Evolutionary conservation across 2,888 invertebrate genomes (phyloP).

Genomic region (Gastrophysa polygoni): DNA sequence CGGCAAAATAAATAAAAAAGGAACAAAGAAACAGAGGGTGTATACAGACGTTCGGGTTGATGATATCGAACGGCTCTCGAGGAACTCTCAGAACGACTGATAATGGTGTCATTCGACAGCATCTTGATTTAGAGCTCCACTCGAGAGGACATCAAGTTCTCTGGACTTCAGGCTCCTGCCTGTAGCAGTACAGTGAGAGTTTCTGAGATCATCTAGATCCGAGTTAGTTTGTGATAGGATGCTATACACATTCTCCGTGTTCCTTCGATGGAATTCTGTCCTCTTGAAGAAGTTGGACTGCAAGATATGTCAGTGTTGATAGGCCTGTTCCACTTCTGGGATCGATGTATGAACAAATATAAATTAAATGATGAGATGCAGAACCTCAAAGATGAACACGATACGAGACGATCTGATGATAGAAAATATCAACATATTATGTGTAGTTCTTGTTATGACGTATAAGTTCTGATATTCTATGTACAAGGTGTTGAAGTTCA

Average conservation of each 20-base stretch:
- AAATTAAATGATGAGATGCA: no score
- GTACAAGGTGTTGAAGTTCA: no score
- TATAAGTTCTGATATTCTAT: no score
- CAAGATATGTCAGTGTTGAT: no score
- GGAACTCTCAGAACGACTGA: constrained; percentile 46
- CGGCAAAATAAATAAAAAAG: constrained; percentile 44
- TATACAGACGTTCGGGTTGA: constrained; percentile 49
- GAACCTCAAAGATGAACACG: no score
- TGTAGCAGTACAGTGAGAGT: neutral
- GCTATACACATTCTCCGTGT: neutral
- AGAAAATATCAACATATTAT: no score
- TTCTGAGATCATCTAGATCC: neutral
- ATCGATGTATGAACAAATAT: no score
- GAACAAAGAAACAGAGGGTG: constrained; percentile 47
- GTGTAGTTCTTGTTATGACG: no score
- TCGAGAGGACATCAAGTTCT: constrained; percentile 34
- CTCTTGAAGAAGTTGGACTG: neutral
- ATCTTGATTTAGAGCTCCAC: constrained; percentile 48
- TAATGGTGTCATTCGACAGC: constrained; percentile 52
- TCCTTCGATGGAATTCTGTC: neutral
- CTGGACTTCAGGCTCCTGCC: constrained; percentile 19
- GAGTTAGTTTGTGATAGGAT: neutral
- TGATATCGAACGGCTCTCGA: constrained; percentile 49
- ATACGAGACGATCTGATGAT: no score
- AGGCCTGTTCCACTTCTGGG: no score